phyloP scores from a whole-genome alignment of 2,113 vertebrate genomes.

The Cynoglossus semilaevis region DNA sequence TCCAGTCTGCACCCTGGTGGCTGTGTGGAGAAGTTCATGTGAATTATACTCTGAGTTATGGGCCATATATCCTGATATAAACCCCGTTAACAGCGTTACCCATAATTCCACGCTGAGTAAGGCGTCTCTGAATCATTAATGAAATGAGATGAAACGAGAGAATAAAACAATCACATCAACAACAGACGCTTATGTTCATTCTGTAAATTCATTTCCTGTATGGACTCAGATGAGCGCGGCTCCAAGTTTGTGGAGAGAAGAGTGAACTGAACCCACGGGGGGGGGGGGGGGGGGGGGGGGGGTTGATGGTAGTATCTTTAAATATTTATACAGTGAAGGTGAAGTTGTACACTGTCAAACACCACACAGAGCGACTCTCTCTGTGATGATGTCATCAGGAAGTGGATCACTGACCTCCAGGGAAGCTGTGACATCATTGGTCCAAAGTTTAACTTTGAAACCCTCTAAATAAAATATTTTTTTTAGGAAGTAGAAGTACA shows the following conservation, averaged over 20 bases:
- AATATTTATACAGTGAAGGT: no score
- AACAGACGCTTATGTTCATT: conserved; percentile 64
- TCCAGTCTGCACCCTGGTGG: neutral
- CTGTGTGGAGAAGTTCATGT: conserved; percentile 8
- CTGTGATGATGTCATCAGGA: conserved; percentile 13
- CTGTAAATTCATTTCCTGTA: conserved; percentile 49
- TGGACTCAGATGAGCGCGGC: conserved; percentile 29
- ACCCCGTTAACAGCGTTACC: conserved; percentile 36
- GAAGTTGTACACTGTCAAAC: no score
- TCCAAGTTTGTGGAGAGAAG: conserved; percentile 41
- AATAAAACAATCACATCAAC: conserved; percentile 62
- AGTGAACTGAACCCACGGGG: conserved; percentile 28
- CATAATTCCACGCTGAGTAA: conserved; percentile 50
- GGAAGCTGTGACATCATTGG: no score
- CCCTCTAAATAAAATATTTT: no score
- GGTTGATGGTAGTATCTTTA: no score
- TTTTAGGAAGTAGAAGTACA: no score
- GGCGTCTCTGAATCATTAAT: conserved; percentile 58
- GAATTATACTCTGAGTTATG: conserved; percentile 55
- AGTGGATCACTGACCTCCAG: no score
- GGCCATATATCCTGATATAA: conserved; percentile 54
- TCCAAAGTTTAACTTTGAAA: no score
- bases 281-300: no score
- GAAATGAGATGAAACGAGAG: conserved; percentile 39
- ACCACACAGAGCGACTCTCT: neutral